Evolutionary conservation across 2,113 vertebrate genomes (phyloP), one percentile per base, ranked within the genome.

Genomic region (Entomyzon cyanotis): DNA sequence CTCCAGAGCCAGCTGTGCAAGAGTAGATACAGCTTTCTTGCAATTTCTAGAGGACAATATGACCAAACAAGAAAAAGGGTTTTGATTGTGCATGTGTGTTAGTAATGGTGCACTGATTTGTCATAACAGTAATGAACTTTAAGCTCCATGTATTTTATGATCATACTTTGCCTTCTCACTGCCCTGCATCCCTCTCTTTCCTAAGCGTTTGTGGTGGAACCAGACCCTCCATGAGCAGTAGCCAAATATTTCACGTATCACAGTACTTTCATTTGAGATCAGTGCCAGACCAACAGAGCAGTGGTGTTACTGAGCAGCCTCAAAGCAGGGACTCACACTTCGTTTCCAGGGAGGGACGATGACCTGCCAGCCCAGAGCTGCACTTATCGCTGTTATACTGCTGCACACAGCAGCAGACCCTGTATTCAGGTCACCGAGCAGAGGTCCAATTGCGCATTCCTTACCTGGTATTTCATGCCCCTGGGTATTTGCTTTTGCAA

Each of bases 21-120:
- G 53, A 95, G 41, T 47, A 97, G 95, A 83, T 89, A 15, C 42
- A 65, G 46, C 94, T 87, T 95, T 64, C 84, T 94, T 28, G 39
- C 68, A 42, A 5, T 19, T 65, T 69, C 64, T 35, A 46, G 27
- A 31, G 19, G 41, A 65, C 49, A 53, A 33, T 60, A 85, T 67
- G 50, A 49, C 47, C 41, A 67, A 50, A 14, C 0, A 16, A 46
- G 58, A 19, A 63, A 49, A 62, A 42, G 7, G 17, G 10, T 7
- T 64, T 85, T 85, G 83, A 83, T 42, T 33, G 47, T 53, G 52
- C 25, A 22, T 0, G 2, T 70, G 73, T 91, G 65, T 78, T 35
- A 59, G 49, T 58, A 84, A 58, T 25, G 53, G 28, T 46, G 44
- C 53, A 67, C 50, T 63, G 63, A 50, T 87, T 56, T 50, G 17